Percentiles rank a stretch among this genome's conserved stretches.
Evolutionary conservation across 2,113 vertebrate species (phyloP).

Genomic region (Turdus rufiventris): DNA sequence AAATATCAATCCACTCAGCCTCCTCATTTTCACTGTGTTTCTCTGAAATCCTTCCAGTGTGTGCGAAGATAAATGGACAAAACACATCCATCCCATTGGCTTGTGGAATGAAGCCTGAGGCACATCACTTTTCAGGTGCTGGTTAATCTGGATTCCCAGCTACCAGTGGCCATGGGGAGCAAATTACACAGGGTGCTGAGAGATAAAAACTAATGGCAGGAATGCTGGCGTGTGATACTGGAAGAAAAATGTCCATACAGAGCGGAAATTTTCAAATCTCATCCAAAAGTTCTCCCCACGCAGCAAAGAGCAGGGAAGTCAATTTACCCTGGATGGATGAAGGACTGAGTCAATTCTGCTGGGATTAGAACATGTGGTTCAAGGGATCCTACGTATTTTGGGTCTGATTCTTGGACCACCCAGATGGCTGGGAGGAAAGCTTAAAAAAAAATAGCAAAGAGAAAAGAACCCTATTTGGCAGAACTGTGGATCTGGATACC

Average conservation of each 20-base stretch:
- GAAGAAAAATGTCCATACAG: slow-evolving; percentile 26
- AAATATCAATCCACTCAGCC: background rate
- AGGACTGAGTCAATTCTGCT: slow-evolving; percentile 61
- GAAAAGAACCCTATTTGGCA: slow-evolving; percentile 22
- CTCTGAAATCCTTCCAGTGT: slow-evolving; percentile 37
- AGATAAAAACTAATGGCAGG: slow-evolving; percentile 5
- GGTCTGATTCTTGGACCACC: slow-evolving; percentile 54
- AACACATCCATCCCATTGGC: background rate
- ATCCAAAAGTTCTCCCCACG: slow-evolving; percentile 39
- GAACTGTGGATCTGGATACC: background rate
- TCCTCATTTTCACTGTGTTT: slow-evolving; percentile 11
- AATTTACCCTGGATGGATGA: slow-evolving; percentile 56
- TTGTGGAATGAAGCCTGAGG: background rate
- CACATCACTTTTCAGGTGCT: background rate
- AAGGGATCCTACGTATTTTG: slow-evolving; percentile 48
- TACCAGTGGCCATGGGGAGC: background rate
- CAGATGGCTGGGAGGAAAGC: slow-evolving; percentile 7
- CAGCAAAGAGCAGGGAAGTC: slow-evolving; percentile 45
- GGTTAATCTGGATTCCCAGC: slow-evolving; percentile 5
- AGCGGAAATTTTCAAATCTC: slow-evolving; percentile 36
- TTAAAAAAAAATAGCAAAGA: background rate
- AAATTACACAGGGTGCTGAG: background rate
- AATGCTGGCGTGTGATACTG: background rate
- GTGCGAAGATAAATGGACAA: slow-evolving; percentile 11
- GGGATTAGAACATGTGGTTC: slow-evolving; percentile 63